phyloP scores from a whole-genome alignment of 2,797 vertebrate genomes.

The Poeciliopsis turneri region DNA sequence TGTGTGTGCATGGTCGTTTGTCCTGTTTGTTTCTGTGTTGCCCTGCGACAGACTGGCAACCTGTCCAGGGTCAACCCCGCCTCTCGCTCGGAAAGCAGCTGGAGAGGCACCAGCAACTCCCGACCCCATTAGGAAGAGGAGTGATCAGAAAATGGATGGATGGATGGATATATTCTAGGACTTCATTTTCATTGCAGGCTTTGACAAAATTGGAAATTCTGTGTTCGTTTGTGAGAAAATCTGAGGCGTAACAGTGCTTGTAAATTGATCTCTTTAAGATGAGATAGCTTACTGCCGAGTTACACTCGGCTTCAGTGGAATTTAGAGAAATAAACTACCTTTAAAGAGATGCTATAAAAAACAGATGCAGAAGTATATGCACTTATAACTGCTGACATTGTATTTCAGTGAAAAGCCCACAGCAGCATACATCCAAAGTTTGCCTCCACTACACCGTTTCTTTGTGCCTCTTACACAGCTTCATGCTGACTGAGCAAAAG shows the following conservation, averaged over 20 bases:
- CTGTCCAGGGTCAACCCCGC: too few relatives aligned
- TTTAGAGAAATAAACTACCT: conserved; percentile 21
- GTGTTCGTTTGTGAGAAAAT: conserved; percentile 1
- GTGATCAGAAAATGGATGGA: too few relatives aligned
- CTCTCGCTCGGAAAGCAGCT: too few relatives aligned
- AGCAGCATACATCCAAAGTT: conserved; percentile 17
- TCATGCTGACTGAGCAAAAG: conserved; percentile 50
- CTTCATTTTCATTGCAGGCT: neutral
- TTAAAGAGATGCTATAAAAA: conserved; percentile 16
- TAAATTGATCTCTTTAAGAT: conserved; percentile 6
- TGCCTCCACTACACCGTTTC: conserved; percentile 15
- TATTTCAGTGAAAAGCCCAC: conserved; percentile 33
- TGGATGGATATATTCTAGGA: neutral
- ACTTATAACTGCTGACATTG: conserved; percentile 38
- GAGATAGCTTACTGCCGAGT: conserved; percentile 13
- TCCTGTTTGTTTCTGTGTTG: too few relatives aligned
- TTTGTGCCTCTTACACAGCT: conserved; percentile 47
- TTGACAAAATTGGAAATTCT: neutral
- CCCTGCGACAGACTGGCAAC: too few relatives aligned
- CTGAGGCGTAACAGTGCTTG: neutral
- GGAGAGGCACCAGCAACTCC: too few relatives aligned
- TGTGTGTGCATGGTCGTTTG: too few relatives aligned
- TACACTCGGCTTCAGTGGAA: conserved; percentile 18
- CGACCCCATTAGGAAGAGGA: too few relatives aligned
- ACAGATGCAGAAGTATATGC: neutral